phyloP scores from a whole-genome alignment of 2,888 invertebrate species.

The Orthonevra nobilis region DNA sequence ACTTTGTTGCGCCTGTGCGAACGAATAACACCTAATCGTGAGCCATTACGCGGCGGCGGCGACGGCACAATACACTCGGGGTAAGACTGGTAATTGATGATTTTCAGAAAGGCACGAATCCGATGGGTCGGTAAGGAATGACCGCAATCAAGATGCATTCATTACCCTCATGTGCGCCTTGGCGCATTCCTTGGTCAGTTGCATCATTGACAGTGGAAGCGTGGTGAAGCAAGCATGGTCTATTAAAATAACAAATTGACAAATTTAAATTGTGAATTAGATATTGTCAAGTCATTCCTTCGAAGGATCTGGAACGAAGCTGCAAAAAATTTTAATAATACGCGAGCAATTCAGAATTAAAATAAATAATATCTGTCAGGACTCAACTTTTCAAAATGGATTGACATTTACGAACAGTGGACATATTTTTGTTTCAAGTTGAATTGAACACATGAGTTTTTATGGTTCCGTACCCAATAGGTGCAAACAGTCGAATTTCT shows the following conservation, averaged over 20 bases:
- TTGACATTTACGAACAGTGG: too few relatives aligned
- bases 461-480: too few relatives aligned
- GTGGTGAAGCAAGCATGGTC: conserved; percentile 19
- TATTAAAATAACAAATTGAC: conserved; percentile 58
- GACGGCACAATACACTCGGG: neutral
- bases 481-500: too few relatives aligned
- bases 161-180: conserved; percentile 36
- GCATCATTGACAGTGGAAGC: conserved; percentile 32
- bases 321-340: too few relatives aligned
- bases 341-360: too few relatives aligned
- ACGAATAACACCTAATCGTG: conserved; percentile 56
- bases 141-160: conserved; percentile 52
- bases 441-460: too few relatives aligned
- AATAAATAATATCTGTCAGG: too few relatives aligned
- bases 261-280: conserved; percentile 35
- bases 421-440: too few relatives aligned
- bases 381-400: too few relatives aligned
- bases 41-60: conserved; percentile 50
- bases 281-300: too few relatives aligned
- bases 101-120: conserved; percentile 64
- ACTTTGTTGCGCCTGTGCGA: conserved; percentile 46
- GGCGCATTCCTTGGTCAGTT: conserved; percentile 22
- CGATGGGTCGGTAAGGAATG: conserved; percentile 39
- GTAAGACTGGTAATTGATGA: conserved; percentile 52
- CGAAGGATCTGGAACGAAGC: too few relatives aligned